Conservation (phyloP, 2,888 invertebrate species). For the Oegoconia quadripuncta region DNA sequence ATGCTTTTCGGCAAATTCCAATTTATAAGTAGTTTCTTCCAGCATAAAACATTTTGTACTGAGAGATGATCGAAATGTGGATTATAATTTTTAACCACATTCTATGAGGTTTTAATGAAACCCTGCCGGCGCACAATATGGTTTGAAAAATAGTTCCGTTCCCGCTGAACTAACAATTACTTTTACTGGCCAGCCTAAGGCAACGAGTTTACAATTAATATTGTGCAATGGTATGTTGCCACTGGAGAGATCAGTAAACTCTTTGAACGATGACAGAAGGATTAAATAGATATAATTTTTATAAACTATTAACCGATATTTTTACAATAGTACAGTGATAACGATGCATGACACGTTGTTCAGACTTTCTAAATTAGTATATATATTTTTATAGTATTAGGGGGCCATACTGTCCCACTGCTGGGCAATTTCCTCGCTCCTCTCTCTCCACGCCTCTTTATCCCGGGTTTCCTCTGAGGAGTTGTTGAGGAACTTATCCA, state of each 20-base stretch:
- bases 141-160: conserved; percentile 35
- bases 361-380: too few relatives aligned
- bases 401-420: too few relatives aligned
- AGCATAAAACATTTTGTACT: neutral
- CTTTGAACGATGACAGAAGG: conserved; percentile 2
- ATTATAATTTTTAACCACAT: neutral
- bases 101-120: conserved; percentile 32
- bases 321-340: too few relatives aligned
- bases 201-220: conserved; percentile 30
- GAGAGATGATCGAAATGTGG: neutral
- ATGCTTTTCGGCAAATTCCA: neutral
- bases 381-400: too few relatives aligned
- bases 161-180: conserved; percentile 33
- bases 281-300: neutral
- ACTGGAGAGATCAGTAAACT: conserved; percentile 20
- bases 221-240: conserved; percentile 25
- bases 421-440: too few relatives aligned
- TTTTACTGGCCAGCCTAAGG: conserved; percentile 31
- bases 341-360: too few relatives aligned
- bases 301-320: neutral
- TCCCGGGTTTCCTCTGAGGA: too few relatives aligned
- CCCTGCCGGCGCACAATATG: conserved; percentile 33
- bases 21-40: neutral
- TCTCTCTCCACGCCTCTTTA: too few relatives aligned
- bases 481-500: too few relatives aligned